Base-by-base conservation (phyloP, 2,888 invertebrate species). In the Cancer borealis region DNA sequence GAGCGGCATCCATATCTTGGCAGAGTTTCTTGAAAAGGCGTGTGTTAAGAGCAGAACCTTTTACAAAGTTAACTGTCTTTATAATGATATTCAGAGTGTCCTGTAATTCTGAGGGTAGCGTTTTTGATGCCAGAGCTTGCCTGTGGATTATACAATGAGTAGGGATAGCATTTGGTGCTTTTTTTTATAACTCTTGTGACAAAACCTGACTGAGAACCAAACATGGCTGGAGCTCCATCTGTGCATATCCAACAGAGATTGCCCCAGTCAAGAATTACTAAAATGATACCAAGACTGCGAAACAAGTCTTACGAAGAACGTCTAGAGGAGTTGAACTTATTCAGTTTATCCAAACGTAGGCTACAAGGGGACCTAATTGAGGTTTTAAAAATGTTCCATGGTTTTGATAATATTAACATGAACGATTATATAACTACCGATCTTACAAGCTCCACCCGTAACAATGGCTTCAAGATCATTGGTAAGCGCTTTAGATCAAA, bases 11-110 rank as follows among this genome's bases (percentile, higher is more conserved):
- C 88, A 94, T 92, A 88, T 92, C 92, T 26, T 91, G 79, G 89
- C 94, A 94, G 90, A 91, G 66, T 94, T 54, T 92, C 60, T 94
- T 91, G 60, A 94, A 94, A 93, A 92, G 91, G 94, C 92, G 91
- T 90, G 92, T 94, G 94, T 88, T 94, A 88, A 94, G 94, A 94
- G 88, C 89, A 94, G n/a, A 54, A 30, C 54, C 91, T 79, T 90
- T 93, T 47, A 93, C 93, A 91, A 93, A 93, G 47, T 84, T 49
- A 46, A 46, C 92, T 88, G 60, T 92, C 93, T 93, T 88, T 87
- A 92, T 60, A 88, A 93, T 54, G 60, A 39, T 88, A 93, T 60
- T 93, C 89, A 93, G 90, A 93, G 90, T 79, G 90, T 90, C 90
- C 73, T 14, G 73, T 84, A 93, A 90, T 73, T 89, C 73, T 89